These are phyloP conservation scores for Antheraea pernyi DNA, from an alignment of 1,140 invertebrate genomes.

Conservation along the genomic window DNA sequence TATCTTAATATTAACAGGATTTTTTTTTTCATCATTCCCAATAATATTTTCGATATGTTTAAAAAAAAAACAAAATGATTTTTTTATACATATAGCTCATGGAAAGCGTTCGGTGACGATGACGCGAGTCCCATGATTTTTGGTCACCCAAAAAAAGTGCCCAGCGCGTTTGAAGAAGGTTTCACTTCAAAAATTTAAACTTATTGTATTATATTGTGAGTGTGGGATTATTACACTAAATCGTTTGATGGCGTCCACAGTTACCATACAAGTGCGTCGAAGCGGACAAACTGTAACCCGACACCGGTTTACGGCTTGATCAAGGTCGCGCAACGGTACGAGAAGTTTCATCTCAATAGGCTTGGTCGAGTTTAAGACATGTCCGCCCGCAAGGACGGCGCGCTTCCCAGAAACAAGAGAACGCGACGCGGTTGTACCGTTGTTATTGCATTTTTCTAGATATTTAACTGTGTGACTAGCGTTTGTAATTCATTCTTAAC, in stretches of 20 bases:
- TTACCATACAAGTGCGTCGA: background rate
- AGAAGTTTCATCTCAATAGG: slow-evolving; percentile 10
- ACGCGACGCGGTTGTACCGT: background rate
- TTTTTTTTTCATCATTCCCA: too few species aligned
- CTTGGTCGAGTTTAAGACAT: background rate
- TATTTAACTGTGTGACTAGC: background rate
- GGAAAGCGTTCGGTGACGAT: too few species aligned
- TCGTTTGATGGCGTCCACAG: background rate
- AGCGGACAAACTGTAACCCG: background rate
- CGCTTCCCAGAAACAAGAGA: slow-evolving; percentile 7
- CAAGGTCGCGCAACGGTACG: slow-evolving; percentile 16
- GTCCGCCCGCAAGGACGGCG: slow-evolving; percentile 6
- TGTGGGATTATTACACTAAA: too few species aligned
- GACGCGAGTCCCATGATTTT: too few species aligned
- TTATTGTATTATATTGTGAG: too few species aligned
- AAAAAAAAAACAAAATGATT: too few species aligned
- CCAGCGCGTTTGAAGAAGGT: too few species aligned
- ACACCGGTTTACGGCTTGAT: slow-evolving; percentile 1
- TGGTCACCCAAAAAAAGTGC: too few species aligned
- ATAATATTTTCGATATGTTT: too few species aligned
- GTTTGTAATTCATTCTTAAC: background rate
- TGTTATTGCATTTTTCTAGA: slow-evolving; percentile 4
- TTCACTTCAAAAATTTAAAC: too few species aligned
- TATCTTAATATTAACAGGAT: too few species aligned
- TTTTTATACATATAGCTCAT: too few species aligned